Evolutionary conservation across 2,888 invertebrate species (phyloP).

Genomic region (Phyto melanocephala): DNA sequence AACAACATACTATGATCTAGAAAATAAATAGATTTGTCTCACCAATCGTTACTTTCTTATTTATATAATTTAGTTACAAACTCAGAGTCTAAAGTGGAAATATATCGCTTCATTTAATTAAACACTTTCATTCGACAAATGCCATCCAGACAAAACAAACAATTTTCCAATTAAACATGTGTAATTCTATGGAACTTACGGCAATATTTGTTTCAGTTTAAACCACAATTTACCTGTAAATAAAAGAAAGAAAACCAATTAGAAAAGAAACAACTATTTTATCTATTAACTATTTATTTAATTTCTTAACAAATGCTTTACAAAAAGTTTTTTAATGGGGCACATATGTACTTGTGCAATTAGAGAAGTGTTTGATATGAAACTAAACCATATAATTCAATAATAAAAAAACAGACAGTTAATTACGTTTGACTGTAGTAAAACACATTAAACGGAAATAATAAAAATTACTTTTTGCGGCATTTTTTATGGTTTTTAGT

Average conservation of each 20-base stretch:
- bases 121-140: too few relatives aligned
- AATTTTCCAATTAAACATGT: too few relatives aligned
- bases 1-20: too few relatives aligned
- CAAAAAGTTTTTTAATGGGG: neutral
- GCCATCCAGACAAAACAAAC: too few relatives aligned
- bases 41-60: too few relatives aligned
- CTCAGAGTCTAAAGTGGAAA: too few relatives aligned
- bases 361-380: neutral
- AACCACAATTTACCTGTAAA: neutral
- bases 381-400: neutral
- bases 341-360: neutral
- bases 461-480: conserved; percentile 9
- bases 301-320: neutral
- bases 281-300: neutral
- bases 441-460: conserved; percentile 13
- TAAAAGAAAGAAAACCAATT: neutral
- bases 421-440: neutral
- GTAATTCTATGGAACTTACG: neutral
- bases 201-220: neutral
- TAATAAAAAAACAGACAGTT: neutral
- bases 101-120: too few relatives aligned
- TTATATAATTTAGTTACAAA: too few relatives aligned
- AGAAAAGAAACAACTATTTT: neutral
- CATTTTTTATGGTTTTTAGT: neutral
- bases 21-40: too few relatives aligned